Conservation (phyloP, 2,888 invertebrate species). For the Aleiodes testaceus region DNA sequence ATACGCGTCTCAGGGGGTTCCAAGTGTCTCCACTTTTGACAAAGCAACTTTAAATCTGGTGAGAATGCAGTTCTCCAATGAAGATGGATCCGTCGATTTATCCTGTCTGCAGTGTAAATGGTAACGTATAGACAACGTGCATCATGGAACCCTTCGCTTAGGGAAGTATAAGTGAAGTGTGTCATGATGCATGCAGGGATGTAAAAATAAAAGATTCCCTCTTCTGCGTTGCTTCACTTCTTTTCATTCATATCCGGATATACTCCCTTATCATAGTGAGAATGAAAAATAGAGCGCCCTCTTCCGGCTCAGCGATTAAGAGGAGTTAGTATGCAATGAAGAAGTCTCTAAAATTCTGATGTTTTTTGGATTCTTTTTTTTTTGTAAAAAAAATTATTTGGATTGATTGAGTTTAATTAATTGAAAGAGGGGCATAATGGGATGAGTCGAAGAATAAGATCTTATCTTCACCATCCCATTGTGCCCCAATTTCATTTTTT, state of each 20-base stretch:
- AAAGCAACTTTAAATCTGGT: background rate
- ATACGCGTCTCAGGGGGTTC: slow-evolving; percentile 43
- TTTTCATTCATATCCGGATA: slow-evolving; percentile 3
- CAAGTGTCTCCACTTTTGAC: slow-evolving; percentile 34
- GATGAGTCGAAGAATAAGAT: too few species aligned
- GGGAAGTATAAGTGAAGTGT: slow-evolving; percentile 30
- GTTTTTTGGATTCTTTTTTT: background rate
- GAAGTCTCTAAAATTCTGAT: background rate
- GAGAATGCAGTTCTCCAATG: slow-evolving; percentile 45
- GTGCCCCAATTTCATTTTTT: too few species aligned
- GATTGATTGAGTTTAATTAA: background rate
- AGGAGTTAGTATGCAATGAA: slow-evolving; percentile 18
- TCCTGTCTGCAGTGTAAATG: slow-evolving; percentile 23
- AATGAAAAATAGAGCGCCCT: slow-evolving; percentile 9
- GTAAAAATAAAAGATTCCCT: slow-evolving; percentile 36
- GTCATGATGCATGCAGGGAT: slow-evolving; percentile 27
- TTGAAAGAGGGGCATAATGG: too few species aligned
- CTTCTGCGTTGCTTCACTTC: slow-evolving; percentile 7
- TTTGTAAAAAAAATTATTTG: background rate
- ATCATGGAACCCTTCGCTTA: slow-evolving; percentile 13
- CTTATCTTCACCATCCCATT: too few species aligned
- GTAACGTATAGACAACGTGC: slow-evolving; percentile 9
- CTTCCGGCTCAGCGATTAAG: slow-evolving; percentile 33
- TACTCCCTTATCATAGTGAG: slow-evolving; percentile 18
- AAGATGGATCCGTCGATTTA: slow-evolving; percentile 42